phyloP scores from a whole-genome alignment of 1,140 invertebrate genomes.

The Myzus persicae region DNA sequence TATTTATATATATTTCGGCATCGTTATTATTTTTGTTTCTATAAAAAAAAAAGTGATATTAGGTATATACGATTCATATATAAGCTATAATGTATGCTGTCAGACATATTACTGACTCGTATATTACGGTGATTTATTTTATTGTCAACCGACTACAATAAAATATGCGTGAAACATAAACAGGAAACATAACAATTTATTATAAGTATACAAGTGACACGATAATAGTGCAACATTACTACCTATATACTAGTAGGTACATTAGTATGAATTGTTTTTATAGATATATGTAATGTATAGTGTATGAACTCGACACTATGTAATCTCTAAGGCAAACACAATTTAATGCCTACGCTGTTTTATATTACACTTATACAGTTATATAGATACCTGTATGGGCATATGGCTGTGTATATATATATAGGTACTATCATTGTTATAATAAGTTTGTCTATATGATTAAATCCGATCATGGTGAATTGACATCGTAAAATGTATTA shows the following conservation, averaged over 20 bases:
- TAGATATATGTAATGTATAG: neutral
- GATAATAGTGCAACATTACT: neutral
- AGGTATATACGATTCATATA: neutral
- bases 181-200: neutral
- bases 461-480: neutral
- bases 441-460: neutral
- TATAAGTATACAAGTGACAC: neutral
- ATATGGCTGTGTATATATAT: neutral
- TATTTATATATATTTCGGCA: neutral
- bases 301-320: neutral
- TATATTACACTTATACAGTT: neutral
- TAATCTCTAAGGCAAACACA: neutral
- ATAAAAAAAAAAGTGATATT: neutral
- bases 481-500: neutral
- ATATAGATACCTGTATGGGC: neutral
- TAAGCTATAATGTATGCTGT: neutral
- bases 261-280: neutral
- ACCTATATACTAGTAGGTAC: neutral
- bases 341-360: neutral
- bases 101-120: neutral
- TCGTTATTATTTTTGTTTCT: neutral
- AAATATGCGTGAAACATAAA: constrained; percentile 26
- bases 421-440: neutral
- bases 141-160: neutral
- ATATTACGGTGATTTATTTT: neutral